These are phyloP conservation scores for Syrphus vitripennis DNA, from an alignment of 2,888 invertebrate genomes.

Conservation along the genomic window DNA sequence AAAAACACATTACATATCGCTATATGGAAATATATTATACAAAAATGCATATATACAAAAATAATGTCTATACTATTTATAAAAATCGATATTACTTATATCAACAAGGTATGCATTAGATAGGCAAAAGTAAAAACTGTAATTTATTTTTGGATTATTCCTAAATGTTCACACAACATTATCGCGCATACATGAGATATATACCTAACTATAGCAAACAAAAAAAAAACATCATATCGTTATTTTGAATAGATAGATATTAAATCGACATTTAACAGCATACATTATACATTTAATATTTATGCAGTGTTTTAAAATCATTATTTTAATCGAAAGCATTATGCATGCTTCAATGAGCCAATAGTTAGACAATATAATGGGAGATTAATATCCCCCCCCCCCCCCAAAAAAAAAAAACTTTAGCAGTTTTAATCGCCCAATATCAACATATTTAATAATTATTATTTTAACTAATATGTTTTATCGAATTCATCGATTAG, in stretches of 20 bases:
- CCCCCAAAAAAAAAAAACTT: conserved; percentile 14
- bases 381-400: too few relatives aligned
- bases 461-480: too few relatives aligned
- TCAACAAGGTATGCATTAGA: conserved; percentile 57
- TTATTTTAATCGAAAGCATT: neutral
- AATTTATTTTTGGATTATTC: conserved; percentile 26
- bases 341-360: conserved; percentile 37
- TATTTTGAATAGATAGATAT: conserved; percentile 49
- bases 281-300: conserved; percentile 5
- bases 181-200: conserved; percentile 23
- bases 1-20: conserved; percentile 50
- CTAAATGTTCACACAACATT: conserved; percentile 6
- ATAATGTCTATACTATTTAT: conserved; percentile 9
- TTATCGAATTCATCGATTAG: too few relatives aligned
- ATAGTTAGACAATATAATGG: conserved; percentile 68
- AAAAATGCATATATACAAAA: conserved; percentile 3
- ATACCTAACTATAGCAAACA: too few relatives aligned
- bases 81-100: conserved; percentile 23
- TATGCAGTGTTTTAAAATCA: neutral
- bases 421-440: conserved; percentile 30
- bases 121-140: conserved; percentile 37
- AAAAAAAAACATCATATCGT: conserved; percentile 44
- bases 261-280: conserved; percentile 16
- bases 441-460: neutral
- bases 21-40: conserved; percentile 15